These are phyloP conservation scores for Synergus itoensis DNA, from an alignment of 2,888 invertebrate species.

Conservation along the genomic window DNA sequence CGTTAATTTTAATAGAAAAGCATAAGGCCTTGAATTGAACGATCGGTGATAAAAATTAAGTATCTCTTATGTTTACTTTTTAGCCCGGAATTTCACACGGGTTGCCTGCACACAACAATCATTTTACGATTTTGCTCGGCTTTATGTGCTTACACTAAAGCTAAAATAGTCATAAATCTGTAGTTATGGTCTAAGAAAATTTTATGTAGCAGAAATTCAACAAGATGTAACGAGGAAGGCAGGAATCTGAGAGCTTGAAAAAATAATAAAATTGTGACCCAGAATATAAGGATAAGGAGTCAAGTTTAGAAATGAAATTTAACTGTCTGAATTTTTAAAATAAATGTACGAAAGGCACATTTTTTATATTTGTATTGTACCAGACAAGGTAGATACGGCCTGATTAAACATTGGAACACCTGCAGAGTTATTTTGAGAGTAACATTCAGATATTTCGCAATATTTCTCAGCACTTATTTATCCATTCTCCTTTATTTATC, in stretches of 20 bases:
- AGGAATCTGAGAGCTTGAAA: constrained; percentile 11
- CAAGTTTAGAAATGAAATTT: background rate
- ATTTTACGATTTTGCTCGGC: constrained; percentile 29
- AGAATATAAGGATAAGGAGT: background rate
- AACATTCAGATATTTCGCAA: too few relatives aligned
- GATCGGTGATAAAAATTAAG: background rate
- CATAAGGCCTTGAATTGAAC: background rate
- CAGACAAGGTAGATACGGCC: too few relatives aligned
- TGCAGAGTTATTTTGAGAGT: too few relatives aligned
- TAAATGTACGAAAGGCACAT: too few relatives aligned
- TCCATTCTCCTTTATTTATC: too few relatives aligned
- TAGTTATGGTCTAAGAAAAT: constrained; percentile 29
- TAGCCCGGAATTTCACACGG: constrained; percentile 12
- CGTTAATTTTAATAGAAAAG: background rate
- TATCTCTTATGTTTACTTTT: constrained; percentile 23
- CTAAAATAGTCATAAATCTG: constrained; percentile 35
- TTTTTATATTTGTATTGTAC: too few relatives aligned
- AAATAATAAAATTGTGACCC: constrained; percentile 22
- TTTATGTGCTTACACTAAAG: constrained; percentile 36
- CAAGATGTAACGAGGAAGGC: constrained; percentile 20
- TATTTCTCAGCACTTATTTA: too few relatives aligned
- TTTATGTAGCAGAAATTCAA: constrained; percentile 31
- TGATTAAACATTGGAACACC: too few relatives aligned
- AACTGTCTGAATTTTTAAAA: too few relatives aligned
- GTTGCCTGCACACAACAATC: constrained; percentile 20